Evolutionary conservation across 2,888 invertebrate species (phyloP), one percentile per base, ranked within the genome.

Genomic region (Theretra japonica): DNA sequence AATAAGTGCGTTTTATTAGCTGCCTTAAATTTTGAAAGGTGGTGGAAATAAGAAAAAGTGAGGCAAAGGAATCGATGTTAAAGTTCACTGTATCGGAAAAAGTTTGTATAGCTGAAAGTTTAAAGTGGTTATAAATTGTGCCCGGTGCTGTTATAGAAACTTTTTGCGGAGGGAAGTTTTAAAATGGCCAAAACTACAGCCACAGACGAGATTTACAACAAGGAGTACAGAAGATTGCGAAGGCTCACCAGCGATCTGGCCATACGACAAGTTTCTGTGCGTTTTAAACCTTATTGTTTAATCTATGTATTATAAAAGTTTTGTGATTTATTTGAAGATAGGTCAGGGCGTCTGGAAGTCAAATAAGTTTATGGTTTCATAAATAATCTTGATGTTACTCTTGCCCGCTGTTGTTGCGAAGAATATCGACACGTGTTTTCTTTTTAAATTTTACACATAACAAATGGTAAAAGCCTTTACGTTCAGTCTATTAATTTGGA

Each of bases 241-340:
- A 94, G 96, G 77, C 87, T 97, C 41, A 97, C 97, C 15, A 96
- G 96, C 82, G 96, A 96, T 83, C 90, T 96, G 73, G 95, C 96
- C 78, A 95, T 96, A 77, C 94, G 96, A 81, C 96, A 96, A 89
- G 95, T 96, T 74, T 96, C 96, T 80, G 97, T 97, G 94, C 92
- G 96, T 96, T 82, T 69, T 59, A 53, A 30, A 68, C n/a, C 25
- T 68, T 21, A 15, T 59, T 65, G 30, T 5, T 65, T 59, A 4
- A 48, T 21, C 3, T 57, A 21, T 6, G 19, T 30, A 50, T 60
- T 19, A 41, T 70, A 25, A 60, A 60, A 33, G 21, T 48, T 41
- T n/a, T 41, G 4, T 4, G 41, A 41, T 21, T 41, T 65, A 48
- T n/a, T 60, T 30, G 3, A 33, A 19, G 23, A 65, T 65, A 23